These are phyloP conservation scores for Takifugu bimaculatus DNA, from an alignment of 2,113 vertebrate genomes.

Conservation along the genomic window DNA sequence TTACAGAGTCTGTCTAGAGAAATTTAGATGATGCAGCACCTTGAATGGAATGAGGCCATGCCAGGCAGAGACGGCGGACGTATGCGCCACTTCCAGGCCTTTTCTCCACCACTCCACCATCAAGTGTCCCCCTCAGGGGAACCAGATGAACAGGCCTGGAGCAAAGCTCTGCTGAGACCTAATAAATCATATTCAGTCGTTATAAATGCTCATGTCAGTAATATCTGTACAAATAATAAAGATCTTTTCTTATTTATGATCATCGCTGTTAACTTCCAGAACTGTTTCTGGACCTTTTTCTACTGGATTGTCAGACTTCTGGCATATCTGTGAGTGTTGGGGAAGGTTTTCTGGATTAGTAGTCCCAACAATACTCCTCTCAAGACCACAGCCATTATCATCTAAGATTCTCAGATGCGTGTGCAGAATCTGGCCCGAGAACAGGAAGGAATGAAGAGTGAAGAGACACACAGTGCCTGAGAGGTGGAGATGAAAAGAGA, in stretches of 20 bases:
- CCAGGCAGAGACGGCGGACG: background rate
- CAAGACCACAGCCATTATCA: no score
- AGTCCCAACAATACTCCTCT: no score
- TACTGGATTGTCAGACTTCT: background rate
- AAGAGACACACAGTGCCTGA: slow-evolving; percentile 11
- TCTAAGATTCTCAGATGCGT: background rate
- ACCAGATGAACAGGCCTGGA: background rate
- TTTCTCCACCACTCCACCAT: background rate
- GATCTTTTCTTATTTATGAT: slow-evolving; percentile 9
- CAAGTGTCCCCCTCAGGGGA: background rate
- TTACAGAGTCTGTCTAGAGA: background rate
- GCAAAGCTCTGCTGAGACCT: slow-evolving; percentile 19
- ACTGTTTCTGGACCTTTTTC: background rate
- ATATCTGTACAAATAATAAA: slow-evolving; percentile 6
- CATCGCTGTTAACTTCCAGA: slow-evolving; percentile 3
- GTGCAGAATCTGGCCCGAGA: slow-evolving; percentile 1
- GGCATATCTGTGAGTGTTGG: no score
- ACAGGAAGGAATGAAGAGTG: background rate
- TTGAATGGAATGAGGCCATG: slow-evolving; percentile 2
- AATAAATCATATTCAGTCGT: slow-evolving; percentile 9
- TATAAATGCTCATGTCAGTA: slow-evolving; percentile 1
- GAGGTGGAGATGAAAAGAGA: slow-evolving; percentile 10
- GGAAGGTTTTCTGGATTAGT: no score
- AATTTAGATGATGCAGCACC: background rate
- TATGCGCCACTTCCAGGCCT: background rate